phyloP scores from a whole-genome alignment of 2,888 invertebrate species.

The Idaea aversata region DNA sequence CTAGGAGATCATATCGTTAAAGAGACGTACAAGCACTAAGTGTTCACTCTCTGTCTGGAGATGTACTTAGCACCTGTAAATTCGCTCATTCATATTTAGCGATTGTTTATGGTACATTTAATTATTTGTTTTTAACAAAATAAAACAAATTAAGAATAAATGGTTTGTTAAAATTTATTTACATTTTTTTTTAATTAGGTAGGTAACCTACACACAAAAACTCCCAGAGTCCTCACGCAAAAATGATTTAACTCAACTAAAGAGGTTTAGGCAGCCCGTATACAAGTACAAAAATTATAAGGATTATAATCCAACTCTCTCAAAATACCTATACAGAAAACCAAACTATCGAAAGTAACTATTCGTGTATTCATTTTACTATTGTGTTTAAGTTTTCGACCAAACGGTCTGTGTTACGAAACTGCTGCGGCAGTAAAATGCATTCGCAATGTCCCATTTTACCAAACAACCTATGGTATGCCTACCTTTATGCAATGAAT shows the following conservation, averaged over 20 bases:
- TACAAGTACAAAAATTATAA: no score
- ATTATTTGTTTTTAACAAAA: background rate
- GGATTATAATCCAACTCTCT: background rate
- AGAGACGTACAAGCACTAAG: slow-evolving; percentile 60
- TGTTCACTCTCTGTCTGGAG: slow-evolving; percentile 28
- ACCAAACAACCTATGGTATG: background rate
- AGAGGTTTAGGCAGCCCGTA: no score
- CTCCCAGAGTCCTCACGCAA: no score
- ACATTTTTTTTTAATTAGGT: background rate
- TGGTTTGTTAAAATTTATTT: background rate
- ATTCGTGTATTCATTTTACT: background rate
- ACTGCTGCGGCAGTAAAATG: background rate
- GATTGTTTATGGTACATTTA: background rate
- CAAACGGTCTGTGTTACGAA: background rate
- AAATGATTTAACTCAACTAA: no score
- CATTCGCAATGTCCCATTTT: background rate
- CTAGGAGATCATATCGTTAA: slow-evolving; percentile 56
- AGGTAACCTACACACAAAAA: no score
- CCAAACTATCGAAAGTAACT: background rate
- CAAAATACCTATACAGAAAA: background rate
- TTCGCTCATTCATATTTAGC: background rate
- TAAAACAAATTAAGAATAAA: background rate
- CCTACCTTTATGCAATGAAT: background rate
- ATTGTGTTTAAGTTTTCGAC: background rate
- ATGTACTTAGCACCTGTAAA: background rate